Conservation (phyloP, 2,888 invertebrate species). For the Melanotus villosus region DNA sequence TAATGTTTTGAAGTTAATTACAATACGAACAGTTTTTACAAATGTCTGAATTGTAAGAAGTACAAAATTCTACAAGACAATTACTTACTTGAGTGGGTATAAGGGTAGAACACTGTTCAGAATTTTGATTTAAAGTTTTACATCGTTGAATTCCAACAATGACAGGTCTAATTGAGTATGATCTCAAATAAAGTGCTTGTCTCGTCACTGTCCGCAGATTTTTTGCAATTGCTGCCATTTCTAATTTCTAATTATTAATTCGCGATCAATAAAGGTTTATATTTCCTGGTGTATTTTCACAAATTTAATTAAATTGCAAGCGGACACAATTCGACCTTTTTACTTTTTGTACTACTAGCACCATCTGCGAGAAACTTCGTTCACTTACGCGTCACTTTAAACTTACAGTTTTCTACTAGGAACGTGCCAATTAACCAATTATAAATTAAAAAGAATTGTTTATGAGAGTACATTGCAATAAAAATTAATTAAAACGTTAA, state of each 20-base stretch:
- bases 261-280: background rate
- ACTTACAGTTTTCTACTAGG: too few relatives aligned
- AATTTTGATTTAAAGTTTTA: constrained; percentile 40
- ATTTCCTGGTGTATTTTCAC: too few relatives aligned
- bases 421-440: too few relatives aligned
- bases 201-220: constrained; percentile 53
- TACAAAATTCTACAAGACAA: too few relatives aligned
- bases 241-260: background rate
- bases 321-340: too few relatives aligned
- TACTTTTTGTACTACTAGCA: too few relatives aligned
- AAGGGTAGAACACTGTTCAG: constrained; percentile 41
- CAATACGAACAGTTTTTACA: background rate
- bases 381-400: too few relatives aligned
- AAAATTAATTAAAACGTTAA: too few relatives aligned
- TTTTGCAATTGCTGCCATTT: constrained; percentile 44
- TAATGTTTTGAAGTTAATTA: constrained; percentile 22
- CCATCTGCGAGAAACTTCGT: too few relatives aligned
- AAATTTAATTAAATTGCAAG: background rate
- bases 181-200: constrained; percentile 50
- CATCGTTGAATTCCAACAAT: constrained; percentile 51
- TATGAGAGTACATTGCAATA: too few relatives aligned
- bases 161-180: constrained; percentile 51
- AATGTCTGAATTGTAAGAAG: too few relatives aligned
- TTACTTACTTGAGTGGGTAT: constrained; percentile 56
- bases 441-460: too few relatives aligned